phyloP scores from a whole-genome alignment of 2,888 invertebrate genomes.

The Cantharis rustica region DNA sequence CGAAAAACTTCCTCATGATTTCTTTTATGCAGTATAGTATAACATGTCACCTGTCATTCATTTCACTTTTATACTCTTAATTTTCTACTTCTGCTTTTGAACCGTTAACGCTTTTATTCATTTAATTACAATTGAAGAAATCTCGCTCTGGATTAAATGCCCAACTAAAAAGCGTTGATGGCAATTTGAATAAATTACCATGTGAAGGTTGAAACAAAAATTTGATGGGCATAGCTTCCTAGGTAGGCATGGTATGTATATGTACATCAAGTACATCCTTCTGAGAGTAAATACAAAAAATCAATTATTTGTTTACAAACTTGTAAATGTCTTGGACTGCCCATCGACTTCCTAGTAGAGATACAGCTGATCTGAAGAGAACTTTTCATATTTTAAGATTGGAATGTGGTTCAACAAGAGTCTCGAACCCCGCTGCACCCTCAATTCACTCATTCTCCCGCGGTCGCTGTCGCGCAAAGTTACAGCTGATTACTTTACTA shows the following conservation, averaged over 20 bases:
- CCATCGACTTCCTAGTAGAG: slow-evolving; percentile 23
- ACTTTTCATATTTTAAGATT: slow-evolving; percentile 31
- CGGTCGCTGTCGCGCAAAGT: slow-evolving; percentile 22
- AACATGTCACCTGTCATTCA: slow-evolving; percentile 25
- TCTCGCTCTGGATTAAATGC: neutral
- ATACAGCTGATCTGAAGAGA: slow-evolving; percentile 26
- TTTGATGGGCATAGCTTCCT: too few species aligned
- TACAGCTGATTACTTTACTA: slow-evolving; percentile 27
- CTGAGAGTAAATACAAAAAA: neutral
- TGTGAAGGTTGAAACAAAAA: neutral
- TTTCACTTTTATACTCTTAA: slow-evolving; percentile 10
- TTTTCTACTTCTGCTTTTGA: neutral
- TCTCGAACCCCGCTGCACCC: slow-evolving; percentile 34
- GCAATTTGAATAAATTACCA: neutral
- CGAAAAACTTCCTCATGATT: slow-evolving; percentile 18
- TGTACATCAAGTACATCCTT: neutral
- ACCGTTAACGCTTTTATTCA: neutral
- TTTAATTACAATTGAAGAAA: neutral
- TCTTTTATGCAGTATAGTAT: slow-evolving; percentile 12
- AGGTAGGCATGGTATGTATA: neutral
- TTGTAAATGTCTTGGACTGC: neutral
- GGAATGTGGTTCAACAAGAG: slow-evolving; percentile 38
- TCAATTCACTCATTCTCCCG: slow-evolving; percentile 35
- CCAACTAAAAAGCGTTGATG: neutral
- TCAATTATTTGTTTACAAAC: neutral